Base-by-base conservation (phyloP, 2,797 vertebrate genomes). In the Hyperoplus immaculatus region DNA sequence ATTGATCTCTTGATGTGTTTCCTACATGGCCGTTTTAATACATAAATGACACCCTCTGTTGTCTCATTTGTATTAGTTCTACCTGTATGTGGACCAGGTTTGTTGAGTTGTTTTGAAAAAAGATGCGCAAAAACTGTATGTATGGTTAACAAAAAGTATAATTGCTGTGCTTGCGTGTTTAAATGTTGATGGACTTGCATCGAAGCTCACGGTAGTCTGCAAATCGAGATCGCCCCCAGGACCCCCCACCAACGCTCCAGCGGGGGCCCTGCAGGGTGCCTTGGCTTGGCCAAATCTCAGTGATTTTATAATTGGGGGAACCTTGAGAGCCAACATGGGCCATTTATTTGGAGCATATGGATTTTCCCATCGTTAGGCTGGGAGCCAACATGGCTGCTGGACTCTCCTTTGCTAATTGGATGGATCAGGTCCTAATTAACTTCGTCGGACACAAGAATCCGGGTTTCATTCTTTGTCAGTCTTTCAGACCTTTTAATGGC, bases 281-380 rank as follows among this genome's bases (percentile, higher is more conserved):
- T 47, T 59, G 77, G 82, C 89, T 87, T 5, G 21, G 90, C 82
- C 86, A 90, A 78, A 76, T 82, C 83, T 84, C 71, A 85, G 78
- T 87, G 85, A 89, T 91, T 85, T 87, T 93, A 89, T 94, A 93
- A 94, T 93, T 91, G 90, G 88, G 29, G 72, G 71, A 85, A 86
- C 80, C 75, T 88, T 78, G 78, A 70, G 78, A 88, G 85, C 85
- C 85, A 91, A 90, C 91, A 88, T 78, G 75, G 85, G 80, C 86
- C 89, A 86, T 92, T 92, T 93, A 93, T 95, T 88, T 82, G 84
- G 83, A 95, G 90, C 94, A 95, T 95, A 95, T 94, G 94, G 94
- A 94, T 92, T 91, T 91, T 90, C 83, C 90, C 88, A 90, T 93
- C 86, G 86, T 93, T 93, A 92, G 94, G 94, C 94, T 87, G 18